These are phyloP conservation scores for Diaprepes abbreviatus DNA, from an alignment of 2,888 invertebrate species.

Conservation along the genomic window DNA sequence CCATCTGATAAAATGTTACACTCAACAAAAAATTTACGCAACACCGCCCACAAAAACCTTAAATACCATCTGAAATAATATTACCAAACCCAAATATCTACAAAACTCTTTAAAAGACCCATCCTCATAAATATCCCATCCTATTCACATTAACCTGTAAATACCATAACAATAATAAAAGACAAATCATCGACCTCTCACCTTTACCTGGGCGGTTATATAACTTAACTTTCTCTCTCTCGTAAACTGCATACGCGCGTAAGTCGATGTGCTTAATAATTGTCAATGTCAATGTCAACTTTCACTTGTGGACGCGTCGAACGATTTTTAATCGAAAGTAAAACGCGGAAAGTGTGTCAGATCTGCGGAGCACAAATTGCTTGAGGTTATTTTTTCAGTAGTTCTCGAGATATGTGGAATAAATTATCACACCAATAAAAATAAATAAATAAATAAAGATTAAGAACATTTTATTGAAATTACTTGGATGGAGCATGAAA, in stretches of 20 bases:
- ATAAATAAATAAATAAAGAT: not conserved
- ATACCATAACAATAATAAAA: not conserved
- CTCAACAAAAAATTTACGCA: no score
- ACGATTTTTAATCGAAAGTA: conserved; percentile 11
- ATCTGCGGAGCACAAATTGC: conserved; percentile 17
- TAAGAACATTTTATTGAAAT: not conserved
- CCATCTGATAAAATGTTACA: not conserved
- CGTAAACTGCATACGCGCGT: not conserved
- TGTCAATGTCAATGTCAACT: conserved; percentile 46
- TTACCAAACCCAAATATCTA: not conserved
- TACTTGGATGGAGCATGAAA: no score
- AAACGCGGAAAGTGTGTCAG: conserved; percentile 27
- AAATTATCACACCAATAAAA: not conserved
- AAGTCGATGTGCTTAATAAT: conserved; percentile 22
- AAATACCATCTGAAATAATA: not conserved
- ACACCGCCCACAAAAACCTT: no score
- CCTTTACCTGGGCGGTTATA: not conserved
- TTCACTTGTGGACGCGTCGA: conserved; percentile 25
- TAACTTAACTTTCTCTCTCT: no score
- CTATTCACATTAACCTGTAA: no score
- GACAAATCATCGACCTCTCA: not conserved
- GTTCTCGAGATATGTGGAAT: not conserved
- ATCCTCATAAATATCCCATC: not conserved
- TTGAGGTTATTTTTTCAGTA: not conserved
- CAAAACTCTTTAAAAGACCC: no score